phyloP scores from a whole-genome alignment of 92 coral and sea anemone species.

The Parazoanthus darwini region DNA sequence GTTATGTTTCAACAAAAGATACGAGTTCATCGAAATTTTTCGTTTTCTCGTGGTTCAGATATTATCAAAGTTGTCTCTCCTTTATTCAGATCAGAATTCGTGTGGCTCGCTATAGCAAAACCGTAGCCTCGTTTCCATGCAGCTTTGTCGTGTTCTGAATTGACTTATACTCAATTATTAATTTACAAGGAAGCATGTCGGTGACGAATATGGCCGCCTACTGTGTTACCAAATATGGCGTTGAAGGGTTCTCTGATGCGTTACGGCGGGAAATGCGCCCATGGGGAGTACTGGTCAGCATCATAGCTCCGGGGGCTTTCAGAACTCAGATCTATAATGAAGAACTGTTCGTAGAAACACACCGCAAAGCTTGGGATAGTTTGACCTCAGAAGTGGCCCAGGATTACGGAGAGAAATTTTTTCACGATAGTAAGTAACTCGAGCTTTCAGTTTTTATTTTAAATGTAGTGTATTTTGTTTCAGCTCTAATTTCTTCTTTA shows the following conservation, averaged over 20 bases:
- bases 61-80: too few relatives aligned
- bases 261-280: conserved; percentile 48
- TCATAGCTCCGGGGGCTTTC: conserved; percentile 50
- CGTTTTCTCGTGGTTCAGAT: too few relatives aligned
- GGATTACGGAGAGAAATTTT: conserved; percentile 61
- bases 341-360: conserved; percentile 4
- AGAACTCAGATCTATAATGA: conserved; percentile 31
- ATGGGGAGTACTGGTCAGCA: conserved; percentile 43
- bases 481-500: too few relatives aligned
- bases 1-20: too few relatives aligned
- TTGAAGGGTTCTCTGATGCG: conserved; percentile 47
- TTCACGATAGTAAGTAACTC: conserved; percentile 38
- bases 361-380: conserved; percentile 38
- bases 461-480: too few relatives aligned
- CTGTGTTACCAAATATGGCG: conserved; percentile 43
- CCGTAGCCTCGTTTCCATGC: too few relatives aligned
- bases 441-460: neutral
- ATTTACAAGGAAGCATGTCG: conserved; percentile 31
- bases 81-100: too few relatives aligned
- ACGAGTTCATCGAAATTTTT: too few relatives aligned
- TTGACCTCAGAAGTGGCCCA: conserved; percentile 38
- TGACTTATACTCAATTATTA: too few relatives aligned
- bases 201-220: conserved; percentile 43
- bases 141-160: too few relatives aligned
- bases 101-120: too few relatives aligned